A percentile compares a stretch with the other conserved stretches of the same genome.
These are phyloP conservation scores for Phrynosoma platyrhinos DNA, from an alignment of 2,113 vertebrate genomes.

Conservation along the genomic window DNA sequence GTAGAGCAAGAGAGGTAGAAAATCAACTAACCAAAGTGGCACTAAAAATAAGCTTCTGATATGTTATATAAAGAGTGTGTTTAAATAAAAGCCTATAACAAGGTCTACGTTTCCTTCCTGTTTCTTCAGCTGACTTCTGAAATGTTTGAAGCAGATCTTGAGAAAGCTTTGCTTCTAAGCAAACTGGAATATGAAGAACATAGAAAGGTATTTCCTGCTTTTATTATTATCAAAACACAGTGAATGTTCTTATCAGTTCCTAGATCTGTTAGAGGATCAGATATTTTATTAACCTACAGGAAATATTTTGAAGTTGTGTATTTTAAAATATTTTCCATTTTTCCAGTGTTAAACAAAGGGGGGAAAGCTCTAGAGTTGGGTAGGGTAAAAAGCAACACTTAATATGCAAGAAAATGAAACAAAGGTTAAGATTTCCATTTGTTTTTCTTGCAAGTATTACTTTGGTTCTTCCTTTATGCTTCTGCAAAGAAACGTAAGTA, in stretches of 20 bases:
- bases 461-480: neutral
- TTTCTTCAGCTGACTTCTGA: conserved; percentile 88
- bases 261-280: neutral
- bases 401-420: neutral
- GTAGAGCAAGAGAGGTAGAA: neutral
- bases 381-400: neutral
- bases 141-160: conserved; percentile 95
- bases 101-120: conserved; percentile 33
- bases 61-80: neutral
- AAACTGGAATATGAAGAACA: conserved; percentile 92
- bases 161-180: conserved; percentile 94
- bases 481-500: neutral
- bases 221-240: conserved; percentile 43
- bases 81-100: neutral
- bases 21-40: neutral
- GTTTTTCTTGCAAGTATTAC: conserved; percentile 8
- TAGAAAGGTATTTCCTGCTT: conserved; percentile 82
- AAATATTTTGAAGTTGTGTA: neutral
- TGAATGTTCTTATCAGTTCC: conserved; percentile 3
- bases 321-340: neutral
- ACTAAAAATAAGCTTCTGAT: neutral
- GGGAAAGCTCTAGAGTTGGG: neutral
- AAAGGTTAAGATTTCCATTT: neutral
- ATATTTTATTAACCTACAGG: neutral
- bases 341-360: neutral